Evolutionary conservation across 2,888 invertebrate species (phyloP), one percentile per base, ranked within the genome.

Genomic region (Melanchra persicariae): DNA sequence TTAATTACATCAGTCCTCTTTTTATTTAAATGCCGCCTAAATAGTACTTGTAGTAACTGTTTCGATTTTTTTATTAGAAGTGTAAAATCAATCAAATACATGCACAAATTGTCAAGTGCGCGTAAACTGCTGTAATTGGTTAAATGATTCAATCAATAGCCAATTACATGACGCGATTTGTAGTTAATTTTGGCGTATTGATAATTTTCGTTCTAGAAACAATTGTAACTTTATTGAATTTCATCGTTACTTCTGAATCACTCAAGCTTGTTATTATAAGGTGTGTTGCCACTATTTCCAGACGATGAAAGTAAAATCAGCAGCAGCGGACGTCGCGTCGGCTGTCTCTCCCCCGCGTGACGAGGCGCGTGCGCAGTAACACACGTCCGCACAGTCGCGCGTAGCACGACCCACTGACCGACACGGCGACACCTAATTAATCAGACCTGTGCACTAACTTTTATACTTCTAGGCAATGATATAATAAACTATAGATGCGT

Each of bases 311-410:
- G 96, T 93, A 97, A 97, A 95, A 93, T 91, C 93, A 94, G 96
- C 90, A 92, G 95, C 82, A 85, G 89, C 91, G 95, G 96, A 91
- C 96, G 97, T 95, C 96, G 97, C 94, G 96, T 97, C 96, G 97
- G 97, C 88, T 97, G 97, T 93, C 94, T 97, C 82, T 97, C 97
- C 92, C 96, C 97, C 92, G 96, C 96, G 94, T 97, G 97, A 97
- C 90, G 94, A 91, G 85, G 89, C 93, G 83, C 92, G 95, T 72
- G 91, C 92, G 17, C 94, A 93, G 84, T 95, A 93, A 88, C 88
- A n/a, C n/a, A n/a, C n/a, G n/a, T n/a, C n/a, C n/a, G n/a, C n/a
- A n/a, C n/a, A n/a, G n/a, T n/a, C n/a, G n/a, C n/a, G n/a, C n/a
- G n/a, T n/a, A 73, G 12, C 66, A 57, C 55, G 15, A 8, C 40